These are phyloP conservation scores for Nephrocerus scutellatus DNA, from an alignment of 2,888 invertebrate species.

Conservation along the genomic window DNA sequence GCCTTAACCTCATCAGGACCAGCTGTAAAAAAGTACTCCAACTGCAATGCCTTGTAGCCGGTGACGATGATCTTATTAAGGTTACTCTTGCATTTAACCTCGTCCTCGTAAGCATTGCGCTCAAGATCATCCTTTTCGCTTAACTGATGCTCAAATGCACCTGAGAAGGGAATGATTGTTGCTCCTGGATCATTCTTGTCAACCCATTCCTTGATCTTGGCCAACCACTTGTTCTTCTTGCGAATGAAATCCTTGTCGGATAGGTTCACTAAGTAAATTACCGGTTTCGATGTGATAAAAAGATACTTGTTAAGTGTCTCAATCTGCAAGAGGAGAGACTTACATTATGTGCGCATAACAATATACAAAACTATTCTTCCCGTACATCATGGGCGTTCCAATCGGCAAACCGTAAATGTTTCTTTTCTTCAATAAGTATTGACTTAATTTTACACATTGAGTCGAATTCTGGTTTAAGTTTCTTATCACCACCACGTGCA, in stretches of 20 bases:
- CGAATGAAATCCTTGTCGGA: constrained; percentile 97
- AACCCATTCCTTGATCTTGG: constrained; percentile 97
- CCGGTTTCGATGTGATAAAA: constrained; percentile 95
- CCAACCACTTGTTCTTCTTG: constrained; percentile 97
- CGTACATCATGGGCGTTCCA: constrained; percentile 91
- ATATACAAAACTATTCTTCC: constrained; percentile 22
- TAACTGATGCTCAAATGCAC: constrained; percentile 79
- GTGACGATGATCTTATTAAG: constrained; percentile 95
- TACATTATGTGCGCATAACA: background rate
- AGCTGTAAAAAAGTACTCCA: constrained; percentile 97
- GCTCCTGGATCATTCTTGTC: constrained; percentile 95
- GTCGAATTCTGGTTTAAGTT: constrained; percentile 92
- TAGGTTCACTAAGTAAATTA: constrained; percentile 93
- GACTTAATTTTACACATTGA: constrained; percentile 76
- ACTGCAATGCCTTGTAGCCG: constrained; percentile 92
- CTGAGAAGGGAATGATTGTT: constrained; percentile 92
- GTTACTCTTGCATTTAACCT: constrained; percentile 73
- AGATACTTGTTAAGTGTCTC: constrained; percentile 93
- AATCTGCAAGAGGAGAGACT: constrained; percentile 59
- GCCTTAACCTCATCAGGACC: constrained; percentile 98
- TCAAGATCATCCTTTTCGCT: constrained; percentile 77
- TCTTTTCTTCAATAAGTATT: constrained; percentile 79
- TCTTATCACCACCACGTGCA: constrained; percentile 83
- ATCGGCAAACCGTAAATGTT: constrained; percentile 85
- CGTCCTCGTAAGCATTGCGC: constrained; percentile 71